Evolutionary conservation across 2,113 vertebrate genomes (phyloP), one percentile per base, ranked within the genome.

Genomic region (Anarrhichthys ocellatus): DNA sequence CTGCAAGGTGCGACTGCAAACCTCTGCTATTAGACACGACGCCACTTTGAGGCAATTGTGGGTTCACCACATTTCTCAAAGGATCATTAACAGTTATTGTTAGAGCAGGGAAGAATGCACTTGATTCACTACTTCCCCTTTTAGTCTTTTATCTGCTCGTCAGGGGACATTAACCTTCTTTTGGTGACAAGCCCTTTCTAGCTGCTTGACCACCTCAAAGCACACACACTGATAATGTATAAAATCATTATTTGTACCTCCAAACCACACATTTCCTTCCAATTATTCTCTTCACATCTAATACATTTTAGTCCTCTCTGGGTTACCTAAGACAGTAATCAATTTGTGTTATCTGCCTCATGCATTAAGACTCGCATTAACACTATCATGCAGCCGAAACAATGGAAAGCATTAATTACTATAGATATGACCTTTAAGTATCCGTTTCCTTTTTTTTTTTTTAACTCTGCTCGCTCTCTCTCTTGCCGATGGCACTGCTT

Each of bases 291-390:
- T 32, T 15, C 40, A 48, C 27, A 2, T 63, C 38, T 42, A 38
- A 71, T 58, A 20, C 42, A 58, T 27, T 78, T 44, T 7, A 14
- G 61, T 44, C 27, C 1, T n/a, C 1, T n/a, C 20, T 29, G 29
- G 72, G 76, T 88, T 74, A 78, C 71, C 50, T 32, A 22, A 72
- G 32, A 36, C 64, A 84, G 75, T 71, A 29, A 69, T 78, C 56
- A 15, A 32, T 70, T 74, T 79, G 80, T 67, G 61, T 75, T 71
- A 62, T 84, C 83, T 73, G 64, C 66, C 32, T 73, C 69, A 78
- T 81, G 78, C 87, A 80, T 87, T 78, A 81, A 73, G 66, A 70
- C 76, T 86, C 9, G 8, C 67, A 56, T 82, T 74, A 65, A 63
- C 86, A 73, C 68, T 76, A 71, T 80, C 59, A 71, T 80, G 72